Evolutionary conservation across 2,888 invertebrate species (phyloP), one percentile per base, ranked within the genome.

Genomic region (Buathra laborator): DNA sequence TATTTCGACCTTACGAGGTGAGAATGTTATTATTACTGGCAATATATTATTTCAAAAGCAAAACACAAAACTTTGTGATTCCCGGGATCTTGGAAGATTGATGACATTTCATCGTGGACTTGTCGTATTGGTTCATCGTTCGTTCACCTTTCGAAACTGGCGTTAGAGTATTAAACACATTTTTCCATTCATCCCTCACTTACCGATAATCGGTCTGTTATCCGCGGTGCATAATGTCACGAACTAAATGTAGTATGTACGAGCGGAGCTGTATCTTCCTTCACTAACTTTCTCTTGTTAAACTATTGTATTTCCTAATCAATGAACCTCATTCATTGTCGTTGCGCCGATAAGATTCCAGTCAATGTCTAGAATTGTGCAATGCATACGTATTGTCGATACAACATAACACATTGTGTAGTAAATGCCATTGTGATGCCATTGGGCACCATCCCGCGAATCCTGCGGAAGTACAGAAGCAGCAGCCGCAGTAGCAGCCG

Each of bases 381-480:
- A 14, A 59, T 14, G 29, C 19, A 29, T 14, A 19, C 24, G 29
- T 5, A 1, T 12, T 56, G 44, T 59, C 44, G 7, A 24, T 44
- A 43, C 56, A 43, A 37, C 16, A 29, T 53, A 19, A 56, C 29
- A 56, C 24, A 46, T 43, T 43, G 24, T 59, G 19, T 24, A 46
- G 43, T 44, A 14, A 44, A 74, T 46, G 43, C 16, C 46, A 62
- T 74, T 59, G 72, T 4, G 59, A 29, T 59, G 72, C 72, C 72
- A 24, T 59, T 74, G 44, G 72, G 24, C 72, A 74, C 59, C 72
- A 46, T 46, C 46, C n/a, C 72, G 71, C 56, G 56, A 72, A 56
- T 56, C 24, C 29, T 44, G 44, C 71, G 43, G 37, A 71, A 56
- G 32, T 71, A 56, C 53, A 56, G 71, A 12, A 51, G 56, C 29